These are phyloP conservation scores for Luscinia megarhynchos DNA, from an alignment of 2,797 vertebrate species.

Conservation along the genomic window DNA sequence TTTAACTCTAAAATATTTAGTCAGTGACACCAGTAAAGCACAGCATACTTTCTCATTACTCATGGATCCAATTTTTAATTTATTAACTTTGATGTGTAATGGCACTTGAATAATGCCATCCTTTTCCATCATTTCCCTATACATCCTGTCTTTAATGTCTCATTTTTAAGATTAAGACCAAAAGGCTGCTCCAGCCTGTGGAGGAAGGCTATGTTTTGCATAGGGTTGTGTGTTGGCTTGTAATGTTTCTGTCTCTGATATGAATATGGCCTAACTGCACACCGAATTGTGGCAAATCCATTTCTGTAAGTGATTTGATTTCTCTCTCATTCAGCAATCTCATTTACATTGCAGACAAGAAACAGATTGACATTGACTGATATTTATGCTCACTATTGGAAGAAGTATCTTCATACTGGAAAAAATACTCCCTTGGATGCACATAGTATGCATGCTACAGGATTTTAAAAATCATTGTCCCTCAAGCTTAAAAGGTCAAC, in stretches of 20 bases:
- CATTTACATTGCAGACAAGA: background rate
- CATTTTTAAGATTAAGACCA: conserved; percentile 8
- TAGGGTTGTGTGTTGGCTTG: background rate
- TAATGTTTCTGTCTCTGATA: background rate
- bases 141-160: background rate
- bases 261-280: background rate
- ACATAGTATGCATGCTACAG: background rate
- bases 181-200: background rate
- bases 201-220: background rate
- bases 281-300: background rate
- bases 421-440: background rate
- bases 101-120: background rate
- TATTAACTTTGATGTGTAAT: background rate
- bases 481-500: background rate
- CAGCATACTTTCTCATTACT: background rate
- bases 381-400: background rate
- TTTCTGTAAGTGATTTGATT: conserved; percentile 11
- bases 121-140: background rate
- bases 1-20: background rate
- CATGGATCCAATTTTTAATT: background rate
- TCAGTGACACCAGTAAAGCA: background rate
- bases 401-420: background rate
- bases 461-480: background rate
- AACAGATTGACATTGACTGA: background rate
- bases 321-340: background rate